Evolutionary conservation across 2,797 vertebrate species (phyloP).

Genomic region (Toxotes lorentzi): DNA sequence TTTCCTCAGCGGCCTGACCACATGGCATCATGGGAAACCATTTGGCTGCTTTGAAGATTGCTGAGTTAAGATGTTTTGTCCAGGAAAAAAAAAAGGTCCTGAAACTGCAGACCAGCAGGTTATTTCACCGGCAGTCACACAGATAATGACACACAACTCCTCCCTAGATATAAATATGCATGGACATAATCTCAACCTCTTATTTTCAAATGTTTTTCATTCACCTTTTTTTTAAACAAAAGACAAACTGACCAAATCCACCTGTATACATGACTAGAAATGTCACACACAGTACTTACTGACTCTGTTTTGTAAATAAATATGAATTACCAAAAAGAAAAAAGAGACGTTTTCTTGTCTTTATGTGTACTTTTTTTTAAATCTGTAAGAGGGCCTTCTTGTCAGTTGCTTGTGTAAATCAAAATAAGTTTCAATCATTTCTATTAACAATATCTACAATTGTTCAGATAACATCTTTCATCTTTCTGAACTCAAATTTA

Average conservation of each 20-base stretch:
- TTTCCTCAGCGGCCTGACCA: constrained; percentile 10
- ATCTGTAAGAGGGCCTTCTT: no score
- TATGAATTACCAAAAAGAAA: neutral
- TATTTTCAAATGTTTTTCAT: no score
- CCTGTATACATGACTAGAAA: neutral
- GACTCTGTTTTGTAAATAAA: neutral
- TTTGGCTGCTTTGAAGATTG: constrained; percentile 21
- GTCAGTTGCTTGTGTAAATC: neutral
- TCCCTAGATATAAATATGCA: neutral
- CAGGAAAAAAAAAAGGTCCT: neutral
- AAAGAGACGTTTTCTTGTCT: neutral
- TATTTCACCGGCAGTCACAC: constrained; percentile 23
- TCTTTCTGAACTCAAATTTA: no score
- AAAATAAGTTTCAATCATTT: neutral
- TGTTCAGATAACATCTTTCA: no score
- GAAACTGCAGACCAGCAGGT: constrained; percentile 45
- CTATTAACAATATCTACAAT: no score
- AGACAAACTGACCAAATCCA: neutral
- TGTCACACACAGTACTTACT: neutral
- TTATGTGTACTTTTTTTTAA: no score
- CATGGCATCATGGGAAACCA: constrained; percentile 36
- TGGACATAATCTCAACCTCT: no score
- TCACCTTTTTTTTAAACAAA: no score
- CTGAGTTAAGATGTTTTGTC: constrained; percentile 42
- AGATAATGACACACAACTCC: neutral